These are phyloP conservation scores for Marmota flaviventris DNA, from an alignment of 2,113 vertebrate species.

Conservation along the genomic window DNA sequence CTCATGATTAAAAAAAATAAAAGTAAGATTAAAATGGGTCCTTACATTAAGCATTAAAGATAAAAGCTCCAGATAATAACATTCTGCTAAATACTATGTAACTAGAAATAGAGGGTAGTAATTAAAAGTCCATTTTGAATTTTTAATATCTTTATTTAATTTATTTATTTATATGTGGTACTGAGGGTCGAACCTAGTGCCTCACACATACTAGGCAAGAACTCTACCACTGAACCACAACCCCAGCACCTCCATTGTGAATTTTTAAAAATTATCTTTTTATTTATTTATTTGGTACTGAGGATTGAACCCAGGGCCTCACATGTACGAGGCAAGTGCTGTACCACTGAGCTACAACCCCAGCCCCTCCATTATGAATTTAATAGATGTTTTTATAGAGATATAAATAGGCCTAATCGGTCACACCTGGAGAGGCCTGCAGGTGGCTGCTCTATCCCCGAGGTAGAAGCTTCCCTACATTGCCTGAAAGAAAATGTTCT, in stretches of 20 bases:
- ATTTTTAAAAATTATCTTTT: too few relatives aligned
- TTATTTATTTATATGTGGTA: too few relatives aligned
- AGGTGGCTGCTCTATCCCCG: background rate
- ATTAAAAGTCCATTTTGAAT: background rate
- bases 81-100: background rate
- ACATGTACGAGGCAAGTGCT: too few relatives aligned
- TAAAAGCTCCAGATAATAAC: background rate
- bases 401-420: background rate
- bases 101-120: background rate
- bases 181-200: too few relatives aligned
- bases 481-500: background rate
- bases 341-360: too few relatives aligned
- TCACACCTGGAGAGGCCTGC: background rate
- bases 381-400: background rate
- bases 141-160: background rate
- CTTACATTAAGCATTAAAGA: background rate
- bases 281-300: too few relatives aligned
- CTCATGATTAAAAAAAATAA: background rate
- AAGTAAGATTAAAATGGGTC: background rate
- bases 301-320: too few relatives aligned
- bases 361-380: background rate
- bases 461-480: background rate
- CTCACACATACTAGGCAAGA: too few relatives aligned
- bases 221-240: too few relatives aligned
- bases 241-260: too few relatives aligned